Conservation (phyloP, 2,113 vertebrate genomes). For the Rhegmatorhina hoffmannsi region DNA sequence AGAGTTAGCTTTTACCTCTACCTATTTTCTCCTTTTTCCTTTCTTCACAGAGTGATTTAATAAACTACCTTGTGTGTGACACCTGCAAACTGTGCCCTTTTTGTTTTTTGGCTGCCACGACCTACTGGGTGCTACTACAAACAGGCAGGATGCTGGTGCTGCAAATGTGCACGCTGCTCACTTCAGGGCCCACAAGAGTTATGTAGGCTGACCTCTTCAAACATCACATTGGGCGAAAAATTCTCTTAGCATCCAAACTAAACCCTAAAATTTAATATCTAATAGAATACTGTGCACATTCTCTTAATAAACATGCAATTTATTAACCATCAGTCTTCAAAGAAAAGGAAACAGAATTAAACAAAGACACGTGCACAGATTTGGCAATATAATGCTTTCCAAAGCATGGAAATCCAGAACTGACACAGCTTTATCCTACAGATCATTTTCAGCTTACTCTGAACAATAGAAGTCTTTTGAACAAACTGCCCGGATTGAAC, state of each 20-base stretch:
- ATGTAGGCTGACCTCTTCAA: neutral
- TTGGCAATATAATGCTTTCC: neutral
- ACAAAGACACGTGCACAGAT: neutral
- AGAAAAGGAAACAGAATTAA: neutral
- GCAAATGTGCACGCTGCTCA: neutral
- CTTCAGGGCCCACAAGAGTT: neutral
- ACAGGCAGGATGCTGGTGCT: neutral
- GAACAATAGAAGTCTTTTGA: constrained; percentile 37
- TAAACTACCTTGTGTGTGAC: too few species aligned
- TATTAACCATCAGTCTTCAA: neutral
- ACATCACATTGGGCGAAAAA: neutral
- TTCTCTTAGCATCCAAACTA: neutral
- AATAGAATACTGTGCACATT: neutral
- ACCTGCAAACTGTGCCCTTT: too few species aligned
- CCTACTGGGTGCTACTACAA: too few species aligned
- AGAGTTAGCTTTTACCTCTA: too few species aligned
- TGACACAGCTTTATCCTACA: constrained; percentile 17
- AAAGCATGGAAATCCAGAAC: neutral
- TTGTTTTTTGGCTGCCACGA: too few species aligned
- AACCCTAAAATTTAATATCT: neutral
- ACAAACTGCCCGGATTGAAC: constrained; percentile 22
- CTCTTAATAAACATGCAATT: neutral
- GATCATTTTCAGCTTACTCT: constrained; percentile 33
- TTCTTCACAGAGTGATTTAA: too few species aligned
- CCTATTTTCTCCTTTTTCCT: too few species aligned